Evolutionary conservation across 2,888 invertebrate genomes (phyloP).

Genomic region (Fissipunctia ypsillon): DNA sequence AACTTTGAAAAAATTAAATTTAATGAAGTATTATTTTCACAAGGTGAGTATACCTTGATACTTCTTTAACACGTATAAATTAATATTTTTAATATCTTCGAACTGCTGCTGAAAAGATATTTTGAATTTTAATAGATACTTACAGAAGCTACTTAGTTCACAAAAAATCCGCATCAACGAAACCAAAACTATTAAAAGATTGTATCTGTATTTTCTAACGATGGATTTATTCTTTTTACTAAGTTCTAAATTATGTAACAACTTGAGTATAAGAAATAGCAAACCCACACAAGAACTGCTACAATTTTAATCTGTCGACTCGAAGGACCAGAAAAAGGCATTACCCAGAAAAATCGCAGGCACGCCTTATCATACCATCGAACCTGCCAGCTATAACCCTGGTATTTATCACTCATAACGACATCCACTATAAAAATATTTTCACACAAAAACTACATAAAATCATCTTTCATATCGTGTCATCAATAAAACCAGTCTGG

Average conservation of each 20-base stretch:
- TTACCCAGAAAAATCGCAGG: constrained; percentile 59
- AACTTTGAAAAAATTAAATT: too few relatives aligned
- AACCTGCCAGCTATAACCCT: constrained; percentile 38
- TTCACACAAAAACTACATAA: constrained; percentile 50
- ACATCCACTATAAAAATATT: constrained; percentile 53
- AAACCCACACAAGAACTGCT: constrained; percentile 31
- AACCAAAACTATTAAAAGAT: neutral
- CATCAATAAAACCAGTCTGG: constrained; percentile 54
- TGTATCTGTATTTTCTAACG: constrained; percentile 5
- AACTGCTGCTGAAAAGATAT: neutral
- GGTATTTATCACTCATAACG: constrained; percentile 64
- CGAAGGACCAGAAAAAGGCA: constrained; percentile 24
- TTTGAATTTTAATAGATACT: neutral
- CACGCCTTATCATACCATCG: constrained; percentile 44
- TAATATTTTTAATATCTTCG: neutral
- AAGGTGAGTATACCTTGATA: neutral
- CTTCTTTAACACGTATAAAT: neutral
- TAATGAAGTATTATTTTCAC: neutral
- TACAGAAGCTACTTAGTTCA: neutral
- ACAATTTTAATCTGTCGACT: constrained; percentile 57
- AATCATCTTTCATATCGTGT: constrained; percentile 56
- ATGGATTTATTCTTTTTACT: constrained; percentile 10
- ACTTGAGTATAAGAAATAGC: constrained; percentile 30
- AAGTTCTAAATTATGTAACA: constrained; percentile 24
- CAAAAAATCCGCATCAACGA: neutral